A percentile compares a stretch with the other conserved stretches of the same genome.
Evolutionary conservation across 2,113 vertebrate species (phyloP).

Genomic region (Taxidea taxus): DNA sequence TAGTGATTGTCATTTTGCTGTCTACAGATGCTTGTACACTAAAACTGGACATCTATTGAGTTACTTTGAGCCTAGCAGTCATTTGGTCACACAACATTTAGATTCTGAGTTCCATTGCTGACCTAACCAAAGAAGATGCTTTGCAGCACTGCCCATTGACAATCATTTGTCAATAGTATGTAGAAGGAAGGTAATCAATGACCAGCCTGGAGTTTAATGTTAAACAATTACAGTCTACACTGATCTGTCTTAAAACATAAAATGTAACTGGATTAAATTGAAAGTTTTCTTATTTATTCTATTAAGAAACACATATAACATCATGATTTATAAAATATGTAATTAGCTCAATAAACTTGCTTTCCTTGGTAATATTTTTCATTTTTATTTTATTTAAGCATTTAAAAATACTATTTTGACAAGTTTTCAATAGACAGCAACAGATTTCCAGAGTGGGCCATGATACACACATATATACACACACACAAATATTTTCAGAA

Average conservation of each 20-base stretch:
- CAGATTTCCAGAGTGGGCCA: background rate
- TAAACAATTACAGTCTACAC: background rate
- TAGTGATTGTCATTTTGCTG: background rate
- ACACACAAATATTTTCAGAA: background rate
- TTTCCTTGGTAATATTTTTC: background rate
- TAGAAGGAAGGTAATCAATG: background rate
- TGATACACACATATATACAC: accelerated
- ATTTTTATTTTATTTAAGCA: background rate
- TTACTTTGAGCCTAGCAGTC: background rate
- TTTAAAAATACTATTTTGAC: background rate
- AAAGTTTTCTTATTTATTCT: background rate
- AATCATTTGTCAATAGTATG: background rate
- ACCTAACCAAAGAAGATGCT: background rate
- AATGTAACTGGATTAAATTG: background rate
- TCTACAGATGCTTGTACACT: background rate
- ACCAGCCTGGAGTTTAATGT: background rate
- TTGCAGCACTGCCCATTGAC: background rate
- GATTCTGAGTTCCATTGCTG: background rate
- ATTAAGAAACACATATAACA: background rate
- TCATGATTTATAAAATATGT: background rate
- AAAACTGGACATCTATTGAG: background rate
- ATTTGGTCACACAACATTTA: background rate
- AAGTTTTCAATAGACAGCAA: background rate
- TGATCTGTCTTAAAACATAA: background rate
- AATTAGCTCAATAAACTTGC: background rate